Percentiles rank a stretch among this genome's conserved stretches.
These are phyloP conservation scores for Agrotis segetum DNA, from an alignment of 2,888 invertebrate species.

Conservation along the genomic window DNA sequence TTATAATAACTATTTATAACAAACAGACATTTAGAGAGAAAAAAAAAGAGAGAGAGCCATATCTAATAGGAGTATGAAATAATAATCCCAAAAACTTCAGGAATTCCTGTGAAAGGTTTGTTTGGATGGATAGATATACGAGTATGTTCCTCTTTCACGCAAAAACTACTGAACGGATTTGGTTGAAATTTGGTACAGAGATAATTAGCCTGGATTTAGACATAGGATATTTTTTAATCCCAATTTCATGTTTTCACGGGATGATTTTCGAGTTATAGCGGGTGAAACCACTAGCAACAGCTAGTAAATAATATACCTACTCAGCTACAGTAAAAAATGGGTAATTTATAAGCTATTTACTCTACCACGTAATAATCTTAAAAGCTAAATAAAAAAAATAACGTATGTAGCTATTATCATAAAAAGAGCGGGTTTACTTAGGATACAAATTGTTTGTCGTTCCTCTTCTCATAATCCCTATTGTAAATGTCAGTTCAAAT, in stretches of 20 bases:
- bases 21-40: not conserved
- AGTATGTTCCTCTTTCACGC: no score
- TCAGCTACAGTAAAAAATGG: not conserved
- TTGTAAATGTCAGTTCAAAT: not conserved
- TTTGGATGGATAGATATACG: no score
- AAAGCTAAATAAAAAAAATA: not conserved
- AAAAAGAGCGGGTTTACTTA: not conserved
- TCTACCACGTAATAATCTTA: not conserved
- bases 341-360: not conserved
- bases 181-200: no score
- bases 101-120: no score
- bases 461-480: not conserved
- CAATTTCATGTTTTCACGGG: no score
- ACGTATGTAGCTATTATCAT: not conserved
- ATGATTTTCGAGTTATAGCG: no score
- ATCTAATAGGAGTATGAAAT: not conserved
- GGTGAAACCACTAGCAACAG: no score
- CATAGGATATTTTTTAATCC: no score
- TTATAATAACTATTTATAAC: not conserved
- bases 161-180: no score
- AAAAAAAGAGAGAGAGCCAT: not conserved
- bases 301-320: not conserved
- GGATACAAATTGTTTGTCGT: slow-evolving; percentile 1
- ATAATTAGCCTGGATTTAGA: no score
- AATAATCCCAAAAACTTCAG: not conserved